A percentile compares a stretch with the other conserved stretches of the same genome.
Evolutionary conservation across 2,888 invertebrate genomes (phyloP).

Genomic region (Patella caerulea): DNA sequence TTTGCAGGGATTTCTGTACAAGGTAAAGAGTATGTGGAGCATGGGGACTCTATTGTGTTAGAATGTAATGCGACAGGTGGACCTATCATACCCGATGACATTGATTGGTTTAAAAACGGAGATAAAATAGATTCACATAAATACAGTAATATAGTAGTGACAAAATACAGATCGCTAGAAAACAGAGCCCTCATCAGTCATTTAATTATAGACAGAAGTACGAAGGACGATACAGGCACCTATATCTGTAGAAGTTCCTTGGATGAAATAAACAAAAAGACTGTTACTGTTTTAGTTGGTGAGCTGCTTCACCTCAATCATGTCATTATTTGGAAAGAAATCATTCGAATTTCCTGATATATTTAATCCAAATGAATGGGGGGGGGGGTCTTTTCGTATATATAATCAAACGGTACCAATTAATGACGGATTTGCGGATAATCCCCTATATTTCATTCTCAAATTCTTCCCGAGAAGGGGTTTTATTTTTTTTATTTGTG

Average conservation of each 20-base stretch:
- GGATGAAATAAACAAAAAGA: constrained; percentile 55
- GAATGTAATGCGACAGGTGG: constrained; percentile 66
- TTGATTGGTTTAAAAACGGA: constrained; percentile 67
- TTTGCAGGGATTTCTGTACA: constrained; percentile 58
- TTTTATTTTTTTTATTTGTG: too few relatives aligned
- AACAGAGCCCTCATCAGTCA: constrained; percentile 58
- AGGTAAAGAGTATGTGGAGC: constrained; percentile 59
- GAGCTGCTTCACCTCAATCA: constrained; percentile 38
- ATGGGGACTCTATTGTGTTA: constrained; percentile 55
- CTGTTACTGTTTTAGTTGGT: constrained; percentile 64
- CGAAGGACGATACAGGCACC: constrained; percentile 57
- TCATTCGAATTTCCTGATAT: background rate
- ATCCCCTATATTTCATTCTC: too few relatives aligned
- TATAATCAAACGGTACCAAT: too few relatives aligned
- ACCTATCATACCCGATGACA: constrained; percentile 62
- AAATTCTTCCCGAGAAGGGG: too few relatives aligned
- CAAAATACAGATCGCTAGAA: constrained; percentile 59
- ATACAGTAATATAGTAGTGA: constrained; percentile 54
- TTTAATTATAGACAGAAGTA: constrained; percentile 55
- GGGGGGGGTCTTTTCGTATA: too few relatives aligned
- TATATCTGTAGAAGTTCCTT: constrained; percentile 63
- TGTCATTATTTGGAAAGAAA: background rate
- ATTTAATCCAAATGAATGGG: too few relatives aligned
- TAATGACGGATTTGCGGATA: too few relatives aligned
- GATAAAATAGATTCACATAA: constrained; percentile 53